Evolutionary conservation across 2,797 vertebrate genomes (phyloP), one percentile per base, ranked within the genome.

Genomic region (Myotis findleyi): DNA sequence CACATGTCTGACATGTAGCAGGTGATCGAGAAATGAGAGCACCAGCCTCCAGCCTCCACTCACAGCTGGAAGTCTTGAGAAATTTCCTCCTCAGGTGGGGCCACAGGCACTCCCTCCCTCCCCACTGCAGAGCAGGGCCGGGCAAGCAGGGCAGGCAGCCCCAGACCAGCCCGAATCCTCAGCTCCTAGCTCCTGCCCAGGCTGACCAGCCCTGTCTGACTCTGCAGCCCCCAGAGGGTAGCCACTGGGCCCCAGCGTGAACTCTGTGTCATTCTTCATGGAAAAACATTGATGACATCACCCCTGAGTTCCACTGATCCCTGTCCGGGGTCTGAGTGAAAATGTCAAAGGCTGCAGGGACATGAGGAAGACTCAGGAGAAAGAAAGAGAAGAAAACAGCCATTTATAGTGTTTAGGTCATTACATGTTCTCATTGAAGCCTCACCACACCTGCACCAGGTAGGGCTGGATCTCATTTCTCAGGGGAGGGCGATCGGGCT

Each of bases 271-370:
- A 36, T 33, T 69, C 80, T 79, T 91, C 85, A 85, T 3, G 10
- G 79, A 85, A 77, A 55, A 82, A 76, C 53, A 30, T 47, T 2
- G 2, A 13, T 90, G 89, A 96, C 53, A 6, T 97, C 96, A 83
- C 16, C 7, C 0, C 85, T 14, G 30, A 53, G 44, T 53, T 49
- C 71, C 53, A 23, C 33, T 44, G 47, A 55, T 73, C 62, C 59
- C 69, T 84, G 51, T 38, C 76, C 1, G 2, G 77, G 47, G 23
- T 53, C 94, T 81, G 71, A 87, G 49, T 55, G 81, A 81, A 82
- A 81, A 71, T 27, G n/a, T 66, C 53, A 49, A 57, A 30, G 72
- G 49, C 89, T 89, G 17, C 41, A 9, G n/a, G 18, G 59, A 86
- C 51, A 11, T 30, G 25, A 90, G 6, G 41, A 36, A 55, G 38